A percentile compares a stretch with the other conserved stretches of the same genome.
phyloP scores from a whole-genome alignment of 1,140 invertebrate species.

The Mesaphorura yosii region DNA sequence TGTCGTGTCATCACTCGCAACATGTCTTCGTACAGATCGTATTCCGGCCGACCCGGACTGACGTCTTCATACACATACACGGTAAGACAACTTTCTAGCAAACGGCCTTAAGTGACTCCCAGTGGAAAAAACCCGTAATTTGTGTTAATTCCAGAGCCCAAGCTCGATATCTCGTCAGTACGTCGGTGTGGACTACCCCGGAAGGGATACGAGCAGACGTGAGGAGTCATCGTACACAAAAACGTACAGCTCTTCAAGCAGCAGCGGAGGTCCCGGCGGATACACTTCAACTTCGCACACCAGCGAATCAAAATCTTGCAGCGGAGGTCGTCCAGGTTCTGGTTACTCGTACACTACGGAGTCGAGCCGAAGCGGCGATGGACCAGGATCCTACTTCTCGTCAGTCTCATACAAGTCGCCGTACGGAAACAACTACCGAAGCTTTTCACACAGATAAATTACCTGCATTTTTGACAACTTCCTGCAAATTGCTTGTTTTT shows the following conservation, averaged over 20 bases:
- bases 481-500: too few species aligned
- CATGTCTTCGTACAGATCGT: slow-evolving; percentile 12
- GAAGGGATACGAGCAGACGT: neutral
- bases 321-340: slow-evolving; percentile 14
- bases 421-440: slow-evolving; percentile 28
- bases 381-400: slow-evolving; percentile 25
- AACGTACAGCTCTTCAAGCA: slow-evolving; percentile 9
- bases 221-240: slow-evolving; percentile 13
- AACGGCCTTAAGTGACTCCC: too few species aligned
- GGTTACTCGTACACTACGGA: slow-evolving; percentile 17
- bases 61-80: slow-evolving; percentile 26
- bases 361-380: slow-evolving; percentile 12
- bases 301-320: slow-evolving; percentile 14
- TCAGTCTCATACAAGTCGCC: slow-evolving; percentile 27
- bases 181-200: slow-evolving; percentile 15
- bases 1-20: too few species aligned
- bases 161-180: slow-evolving; percentile 23
- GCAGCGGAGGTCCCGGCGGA: neutral
- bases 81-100: too few species aligned
- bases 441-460: slow-evolving; percentile 22
- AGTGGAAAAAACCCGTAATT: too few species aligned
- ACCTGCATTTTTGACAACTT: too few species aligned
- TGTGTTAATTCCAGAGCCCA: too few species aligned
- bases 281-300: slow-evolving; percentile 6
- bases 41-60: slow-evolving; percentile 21